Percentiles rank a stretch among this genome's conserved stretches.
Evolutionary conservation across 2,888 invertebrate genomes (phyloP).

Genomic region (Pseudanteris insignis): DNA sequence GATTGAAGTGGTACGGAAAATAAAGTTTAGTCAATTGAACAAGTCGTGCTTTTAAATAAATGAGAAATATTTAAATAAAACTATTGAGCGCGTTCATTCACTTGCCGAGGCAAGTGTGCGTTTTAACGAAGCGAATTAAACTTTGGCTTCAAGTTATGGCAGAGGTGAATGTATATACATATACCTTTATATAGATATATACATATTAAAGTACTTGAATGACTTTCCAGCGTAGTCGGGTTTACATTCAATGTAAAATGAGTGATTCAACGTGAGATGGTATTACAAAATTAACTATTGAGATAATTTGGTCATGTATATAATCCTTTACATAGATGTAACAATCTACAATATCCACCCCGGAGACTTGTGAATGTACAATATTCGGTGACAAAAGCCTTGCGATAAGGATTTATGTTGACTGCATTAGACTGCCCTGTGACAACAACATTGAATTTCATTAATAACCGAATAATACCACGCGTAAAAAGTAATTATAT

Average conservation of each 20-base stretch:
- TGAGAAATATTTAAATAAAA: too few species aligned
- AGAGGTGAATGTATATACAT: too few species aligned
- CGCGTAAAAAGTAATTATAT: too few species aligned
- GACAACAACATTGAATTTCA: too few species aligned
- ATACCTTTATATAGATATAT: too few species aligned
- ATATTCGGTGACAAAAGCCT: constrained; percentile 28
- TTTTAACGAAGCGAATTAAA: constrained; percentile 8
- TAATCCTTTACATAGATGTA: constrained; percentile 28
- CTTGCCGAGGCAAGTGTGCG: neutral
- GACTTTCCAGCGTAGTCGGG: constrained; percentile 3
- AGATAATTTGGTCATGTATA: constrained; percentile 29
- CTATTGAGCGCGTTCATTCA: constrained; percentile 1
- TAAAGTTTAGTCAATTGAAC: too few species aligned
- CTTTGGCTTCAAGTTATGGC: neutral
- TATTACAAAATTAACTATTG: constrained; percentile 30
- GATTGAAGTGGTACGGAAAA: too few species aligned
- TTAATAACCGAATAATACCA: too few species aligned
- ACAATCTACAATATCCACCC: constrained; percentile 21
- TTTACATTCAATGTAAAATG: constrained; percentile 5
- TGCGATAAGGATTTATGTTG: constrained; percentile 23
- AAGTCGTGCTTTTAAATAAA: too few species aligned
- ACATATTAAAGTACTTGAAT: constrained; percentile 3
- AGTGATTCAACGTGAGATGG: constrained; percentile 12
- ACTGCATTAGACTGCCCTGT: too few species aligned
- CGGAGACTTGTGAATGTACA: constrained; percentile 20